Evolutionary conservation across 2,888 invertebrate species (phyloP).

Genomic region (Ptychoptera albimana): DNA sequence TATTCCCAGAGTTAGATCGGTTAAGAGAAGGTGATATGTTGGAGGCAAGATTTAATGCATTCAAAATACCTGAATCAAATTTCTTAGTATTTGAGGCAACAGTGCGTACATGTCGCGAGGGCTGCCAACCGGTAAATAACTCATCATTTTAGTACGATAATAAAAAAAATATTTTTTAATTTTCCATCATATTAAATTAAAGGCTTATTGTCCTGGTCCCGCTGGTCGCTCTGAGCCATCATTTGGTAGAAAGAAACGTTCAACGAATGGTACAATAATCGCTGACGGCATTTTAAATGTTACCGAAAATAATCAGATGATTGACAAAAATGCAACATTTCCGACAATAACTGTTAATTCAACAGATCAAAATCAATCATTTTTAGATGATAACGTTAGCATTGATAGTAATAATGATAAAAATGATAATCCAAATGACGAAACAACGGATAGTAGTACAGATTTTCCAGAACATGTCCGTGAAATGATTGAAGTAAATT

Average conservation of each 20-base stretch:
- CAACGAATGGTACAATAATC: constrained; percentile 26
- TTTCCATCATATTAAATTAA: constrained; percentile 11
- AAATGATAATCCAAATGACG: constrained; percentile 12
- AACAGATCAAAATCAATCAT: background rate
- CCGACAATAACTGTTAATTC: background rate
- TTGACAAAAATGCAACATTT: background rate
- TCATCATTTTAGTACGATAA: background rate
- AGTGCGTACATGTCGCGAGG: constrained; percentile 73
- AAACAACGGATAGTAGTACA: constrained; percentile 18
- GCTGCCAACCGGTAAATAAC: constrained; percentile 63
- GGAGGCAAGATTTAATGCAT: constrained; percentile 84
- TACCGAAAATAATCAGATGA: constrained; percentile 15
- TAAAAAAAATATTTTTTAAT: constrained; percentile 17
- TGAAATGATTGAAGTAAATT: constrained; percentile 70
- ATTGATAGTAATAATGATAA: constrained; percentile 11
- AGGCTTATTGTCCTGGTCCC: constrained; percentile 70
- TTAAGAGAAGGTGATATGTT: constrained; percentile 72
- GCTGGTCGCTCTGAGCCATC: constrained; percentile 69
- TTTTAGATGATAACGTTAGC: background rate
- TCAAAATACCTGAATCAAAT: constrained; percentile 88
- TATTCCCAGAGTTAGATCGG: constrained; percentile 80
- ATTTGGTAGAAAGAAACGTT: constrained; percentile 53
- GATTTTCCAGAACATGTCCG: constrained; percentile 59
- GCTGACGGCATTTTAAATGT: constrained; percentile 9
- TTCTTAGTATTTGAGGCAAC: constrained; percentile 87